Percentiles rank a stretch among this genome's conserved stretches.
Conservation (phyloP, 2,888 invertebrate species). For the Agrochola macilenta region DNA sequence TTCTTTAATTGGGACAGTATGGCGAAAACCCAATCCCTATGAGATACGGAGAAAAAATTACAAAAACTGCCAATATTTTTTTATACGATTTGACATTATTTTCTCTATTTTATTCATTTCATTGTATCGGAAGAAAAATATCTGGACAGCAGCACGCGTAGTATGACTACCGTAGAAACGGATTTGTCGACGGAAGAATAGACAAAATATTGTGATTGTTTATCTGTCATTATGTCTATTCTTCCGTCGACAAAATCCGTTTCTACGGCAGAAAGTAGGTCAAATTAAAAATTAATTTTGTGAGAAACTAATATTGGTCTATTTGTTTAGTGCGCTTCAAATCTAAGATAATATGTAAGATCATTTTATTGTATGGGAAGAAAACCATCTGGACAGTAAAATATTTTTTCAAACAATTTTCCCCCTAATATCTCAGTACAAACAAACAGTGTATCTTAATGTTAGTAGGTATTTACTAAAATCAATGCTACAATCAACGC, state of each 20-base stretch:
- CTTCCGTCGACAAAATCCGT: too few species aligned
- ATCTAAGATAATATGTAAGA: too few species aligned
- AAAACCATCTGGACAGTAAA: too few species aligned
- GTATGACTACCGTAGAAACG: too few species aligned
- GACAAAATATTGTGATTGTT: too few species aligned
- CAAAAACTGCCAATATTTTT: neutral
- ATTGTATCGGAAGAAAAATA: neutral
- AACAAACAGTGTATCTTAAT: neutral
- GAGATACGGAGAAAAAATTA: neutral
- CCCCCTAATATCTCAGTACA: neutral
- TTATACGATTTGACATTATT: neutral
- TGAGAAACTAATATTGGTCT: too few species aligned
- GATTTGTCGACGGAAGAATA: too few species aligned
- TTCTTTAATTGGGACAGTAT: neutral
- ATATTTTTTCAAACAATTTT: neutral
- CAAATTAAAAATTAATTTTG: neutral
- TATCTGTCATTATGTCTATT: too few species aligned
- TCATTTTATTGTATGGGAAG: neutral
- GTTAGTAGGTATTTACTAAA: neutral
- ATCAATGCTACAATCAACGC: neutral
- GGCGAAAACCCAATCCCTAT: neutral
- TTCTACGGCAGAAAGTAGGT: neutral
- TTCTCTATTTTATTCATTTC: neutral
- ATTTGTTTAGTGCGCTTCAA: too few species aligned
- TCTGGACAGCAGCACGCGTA: neutral